phyloP scores from a whole-genome alignment of 64 coral and sea anemone species.

The Montipora efflorescens region DNA sequence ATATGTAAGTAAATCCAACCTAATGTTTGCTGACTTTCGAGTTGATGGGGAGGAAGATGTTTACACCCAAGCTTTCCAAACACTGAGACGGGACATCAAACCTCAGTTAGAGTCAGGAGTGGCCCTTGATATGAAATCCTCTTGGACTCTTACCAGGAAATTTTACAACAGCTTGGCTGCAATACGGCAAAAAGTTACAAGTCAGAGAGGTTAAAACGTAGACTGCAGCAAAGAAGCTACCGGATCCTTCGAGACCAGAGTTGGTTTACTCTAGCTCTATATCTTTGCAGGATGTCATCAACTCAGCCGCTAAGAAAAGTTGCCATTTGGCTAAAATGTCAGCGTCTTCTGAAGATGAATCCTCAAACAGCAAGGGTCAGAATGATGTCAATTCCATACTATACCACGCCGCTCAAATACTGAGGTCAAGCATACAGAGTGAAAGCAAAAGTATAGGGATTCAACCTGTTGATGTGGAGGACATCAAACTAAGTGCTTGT shows the following conservation, averaged over 20 bases:
- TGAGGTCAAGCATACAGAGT: constrained; percentile 25
- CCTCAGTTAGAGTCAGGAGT: constrained; percentile 21
- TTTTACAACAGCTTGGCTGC: constrained; percentile 27
- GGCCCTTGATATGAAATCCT: constrained; percentile 35
- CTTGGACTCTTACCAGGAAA: constrained; percentile 31
- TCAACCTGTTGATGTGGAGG: constrained; percentile 47
- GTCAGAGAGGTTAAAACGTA: constrained; percentile 48
- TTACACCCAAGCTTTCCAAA: constrained; percentile 15
- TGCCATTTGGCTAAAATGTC: constrained; percentile 4
- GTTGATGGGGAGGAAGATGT: constrained; percentile 27
- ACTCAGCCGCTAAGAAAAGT: constrained; percentile 5
- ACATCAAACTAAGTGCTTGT: not conserved
- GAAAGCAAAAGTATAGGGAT: constrained; percentile 16
- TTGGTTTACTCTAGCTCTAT: constrained; percentile 50
- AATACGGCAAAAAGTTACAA: not conserved
- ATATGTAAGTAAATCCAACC: constrained; percentile 25
- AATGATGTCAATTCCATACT: constrained; percentile 20
- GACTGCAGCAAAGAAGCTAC: constrained; percentile 37
- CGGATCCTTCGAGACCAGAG: constrained; percentile 40
- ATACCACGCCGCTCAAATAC: constrained; percentile 14
- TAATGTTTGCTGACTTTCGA: constrained; percentile 1
- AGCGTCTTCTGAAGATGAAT: not conserved
- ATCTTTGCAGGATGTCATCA: constrained; percentile 34
- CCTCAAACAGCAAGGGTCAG: not conserved
- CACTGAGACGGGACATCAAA: not conserved